Conservation (phyloP, 2,888 invertebrate genomes). For the Aspidiotus destructor region DNA sequence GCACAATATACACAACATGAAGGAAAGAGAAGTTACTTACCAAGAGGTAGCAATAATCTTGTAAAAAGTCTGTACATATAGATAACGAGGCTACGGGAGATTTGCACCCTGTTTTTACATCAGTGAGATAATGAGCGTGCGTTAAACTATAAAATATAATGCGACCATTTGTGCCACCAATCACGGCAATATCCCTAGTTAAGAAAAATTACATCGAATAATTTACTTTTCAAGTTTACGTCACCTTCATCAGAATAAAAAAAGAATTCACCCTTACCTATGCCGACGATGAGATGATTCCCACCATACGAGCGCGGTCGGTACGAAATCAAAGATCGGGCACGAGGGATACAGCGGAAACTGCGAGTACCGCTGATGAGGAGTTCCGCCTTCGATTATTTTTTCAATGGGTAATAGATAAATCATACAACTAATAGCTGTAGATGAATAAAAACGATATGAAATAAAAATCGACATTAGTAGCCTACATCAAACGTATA, state of each 20-base stretch:
- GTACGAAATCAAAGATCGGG: conserved; percentile 11
- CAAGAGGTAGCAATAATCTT: conserved; percentile 19
- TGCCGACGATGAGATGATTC: conserved; percentile 21
- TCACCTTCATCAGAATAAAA: not conserved
- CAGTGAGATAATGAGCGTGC: conserved; percentile 9
- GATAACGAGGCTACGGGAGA: conserved; percentile 19
- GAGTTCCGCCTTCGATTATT: conserved; percentile 9
- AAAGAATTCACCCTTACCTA: not conserved
- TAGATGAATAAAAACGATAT: not conserved
- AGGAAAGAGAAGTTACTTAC: conserved; percentile 10
- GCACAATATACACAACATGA: not conserved
- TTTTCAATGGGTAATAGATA: conserved; percentile 12
- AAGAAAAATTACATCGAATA: conserved; percentile 6
- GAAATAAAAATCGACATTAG: not conserved
- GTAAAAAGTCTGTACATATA: conserved; percentile 27
- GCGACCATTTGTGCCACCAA: conserved; percentile 48
- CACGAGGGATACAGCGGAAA: conserved; percentile 5
- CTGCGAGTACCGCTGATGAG: not conserved
- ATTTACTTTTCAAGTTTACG: not conserved
- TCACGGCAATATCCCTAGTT: conserved; percentile 41
- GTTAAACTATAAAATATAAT: conserved; percentile 46
- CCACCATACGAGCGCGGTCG: conserved; percentile 25
- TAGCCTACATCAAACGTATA: not conserved
- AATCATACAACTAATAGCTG: conserved; percentile 20
- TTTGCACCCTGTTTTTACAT: conserved; percentile 12